Evolutionary conservation across 2,113 vertebrate genomes (phyloP), one percentile per base, ranked within the genome.

Genomic region (Lepus americanus): DNA sequence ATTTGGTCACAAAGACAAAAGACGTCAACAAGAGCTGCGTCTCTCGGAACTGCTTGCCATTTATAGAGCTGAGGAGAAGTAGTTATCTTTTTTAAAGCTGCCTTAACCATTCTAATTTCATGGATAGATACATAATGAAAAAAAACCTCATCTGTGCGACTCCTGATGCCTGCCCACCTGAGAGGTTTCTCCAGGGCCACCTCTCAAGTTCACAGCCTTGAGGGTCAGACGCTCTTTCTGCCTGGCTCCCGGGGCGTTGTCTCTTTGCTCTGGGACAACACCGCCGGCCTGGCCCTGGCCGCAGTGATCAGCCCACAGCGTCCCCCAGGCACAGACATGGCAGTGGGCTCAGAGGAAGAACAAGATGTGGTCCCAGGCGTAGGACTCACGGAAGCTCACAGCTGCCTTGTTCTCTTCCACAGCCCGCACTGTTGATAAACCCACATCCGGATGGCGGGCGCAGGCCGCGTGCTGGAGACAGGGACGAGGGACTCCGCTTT

Each of bases 41-140:
- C 61, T 66, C 1, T 61, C 70, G 27, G 29, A 94, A 77, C 33
- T 22, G 3, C 33, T 61, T 51, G 59, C 63, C 72, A 36, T 80
- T 90, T 95, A 74, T 87, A 64, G 25, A 29, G 27, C 70, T 33
- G 27, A 29, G 0, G 69, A 23, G 78, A 73, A 69, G 69, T 87
- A 39, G 25, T 90, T 80, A 69, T 86, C 82, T 53, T 79, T 96
- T 94, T 82, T 89, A 78, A 87, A 96, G 29, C n/a, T 39, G 66
- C 69, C 63, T 73, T 83, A 27, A 33, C 63, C 64, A 0, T 81
- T 83, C 53, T 87, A 78, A 80, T 77, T 87, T 83, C 59, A 73
- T 78, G 22, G 31, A 9, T 78, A 82, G 51, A 70, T 74, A 12
- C 13, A 22, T 49, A 59, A 66, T 36, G n/a, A 87, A 85, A 94